A percentile compares a stretch with the other conserved stretches of the same genome.
phyloP scores from a whole-genome alignment of 2,888 invertebrate genomes.

The Molorchus minor region DNA sequence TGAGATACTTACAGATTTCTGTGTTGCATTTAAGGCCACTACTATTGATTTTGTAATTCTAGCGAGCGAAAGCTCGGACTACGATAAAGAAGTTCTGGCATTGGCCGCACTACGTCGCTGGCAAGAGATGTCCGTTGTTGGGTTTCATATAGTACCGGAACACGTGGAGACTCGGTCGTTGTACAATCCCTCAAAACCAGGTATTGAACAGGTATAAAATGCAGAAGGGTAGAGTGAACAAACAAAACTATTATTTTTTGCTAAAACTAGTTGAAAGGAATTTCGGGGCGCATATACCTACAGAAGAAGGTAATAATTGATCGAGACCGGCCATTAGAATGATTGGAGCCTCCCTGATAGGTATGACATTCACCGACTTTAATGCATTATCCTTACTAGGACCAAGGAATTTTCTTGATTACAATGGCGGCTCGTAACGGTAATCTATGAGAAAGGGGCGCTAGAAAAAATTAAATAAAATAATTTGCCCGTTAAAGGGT shows the following conservation, averaged over 20 bases:
- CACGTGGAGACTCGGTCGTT: constrained; percentile 90
- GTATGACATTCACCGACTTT: no score
- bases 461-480: no score
- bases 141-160: constrained; percentile 84
- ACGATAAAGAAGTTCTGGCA: constrained; percentile 78
- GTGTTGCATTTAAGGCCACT: not conserved
- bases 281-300: no score
- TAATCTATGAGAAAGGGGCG: no score
- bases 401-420: no score
- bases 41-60: constrained; percentile 19
- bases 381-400: no score
- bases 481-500: no score
- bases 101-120: constrained; percentile 78
- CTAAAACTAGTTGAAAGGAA: no score
- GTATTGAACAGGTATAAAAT: constrained; percentile 72
- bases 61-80: constrained; percentile 54
- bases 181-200: constrained; percentile 76
- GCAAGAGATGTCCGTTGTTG: constrained; percentile 80
- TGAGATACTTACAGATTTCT: constrained; percentile 32
- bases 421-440: no score
- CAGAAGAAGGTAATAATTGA: no score
- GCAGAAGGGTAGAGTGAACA: not conserved
- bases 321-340: not conserved
- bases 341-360: no score
- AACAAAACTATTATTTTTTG: no score